These are phyloP conservation scores for Diorhabda elongata DNA, from an alignment of 1,140 invertebrate genomes.

Conservation along the genomic window DNA sequence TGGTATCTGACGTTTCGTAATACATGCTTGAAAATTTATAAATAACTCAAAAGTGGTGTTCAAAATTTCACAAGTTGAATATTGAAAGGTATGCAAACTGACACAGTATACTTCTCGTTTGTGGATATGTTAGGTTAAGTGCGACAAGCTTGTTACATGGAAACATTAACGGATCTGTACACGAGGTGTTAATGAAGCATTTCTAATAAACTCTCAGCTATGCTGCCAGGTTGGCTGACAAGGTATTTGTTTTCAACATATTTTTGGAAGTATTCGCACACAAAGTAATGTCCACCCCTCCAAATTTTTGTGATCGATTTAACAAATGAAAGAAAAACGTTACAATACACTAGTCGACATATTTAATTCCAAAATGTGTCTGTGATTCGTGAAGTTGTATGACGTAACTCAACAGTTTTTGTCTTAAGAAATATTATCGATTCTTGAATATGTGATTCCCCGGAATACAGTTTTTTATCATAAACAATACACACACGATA, in stretches of 20 bases:
- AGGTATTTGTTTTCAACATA: background rate
- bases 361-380: too few relatives aligned
- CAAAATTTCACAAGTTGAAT: background rate
- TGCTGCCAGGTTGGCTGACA: background rate
- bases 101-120: background rate
- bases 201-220: background rate
- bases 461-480: too few relatives aligned
- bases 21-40: background rate
- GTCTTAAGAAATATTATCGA: too few relatives aligned
- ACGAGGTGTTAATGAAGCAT: background rate
- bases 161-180: background rate
- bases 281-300: too few relatives aligned
- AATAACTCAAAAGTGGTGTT: background rate
- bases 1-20: background rate
- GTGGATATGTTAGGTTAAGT: background rate
- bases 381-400: too few relatives aligned
- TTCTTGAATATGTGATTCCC: too few relatives aligned
- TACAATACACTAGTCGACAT: too few relatives aligned
- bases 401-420: too few relatives aligned
- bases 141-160: background rate
- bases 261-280: too few relatives aligned
- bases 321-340: too few relatives aligned
- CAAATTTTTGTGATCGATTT: too few relatives aligned
- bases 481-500: too few relatives aligned
- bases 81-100: background rate